Evolutionary conservation across 2,888 invertebrate species (phyloP).

Genomic region (Drosophila flavopinicola): DNA sequence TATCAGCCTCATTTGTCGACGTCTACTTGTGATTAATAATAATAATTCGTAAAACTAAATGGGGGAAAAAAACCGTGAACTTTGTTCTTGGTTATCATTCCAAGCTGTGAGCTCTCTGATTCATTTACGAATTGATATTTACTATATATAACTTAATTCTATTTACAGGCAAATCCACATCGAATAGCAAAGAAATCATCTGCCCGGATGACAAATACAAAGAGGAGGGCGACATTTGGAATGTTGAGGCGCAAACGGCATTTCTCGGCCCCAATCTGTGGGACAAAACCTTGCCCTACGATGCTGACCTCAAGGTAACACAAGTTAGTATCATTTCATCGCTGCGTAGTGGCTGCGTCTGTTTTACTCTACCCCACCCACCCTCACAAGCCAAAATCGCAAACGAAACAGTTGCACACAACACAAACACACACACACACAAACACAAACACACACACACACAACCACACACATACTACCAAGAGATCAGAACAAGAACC

Average conservation of each 20-base stretch:
- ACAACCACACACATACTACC: slow-evolving; percentile 20
- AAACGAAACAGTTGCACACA: slow-evolving; percentile 35
- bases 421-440: slow-evolving; percentile 20
- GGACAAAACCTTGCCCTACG: slow-evolving; percentile 96
- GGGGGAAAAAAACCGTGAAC: not conserved
- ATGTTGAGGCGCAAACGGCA: slow-evolving; percentile 96
- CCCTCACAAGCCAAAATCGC: slow-evolving; percentile 18
- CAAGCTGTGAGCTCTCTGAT: no score
- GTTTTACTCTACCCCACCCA: slow-evolving; percentile 17
- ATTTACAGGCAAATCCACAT: slow-evolving; percentile 87
- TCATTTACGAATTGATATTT: slow-evolving; percentile 16
- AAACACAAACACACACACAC: slow-evolving; percentile 19
- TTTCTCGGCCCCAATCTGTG: slow-evolving; percentile 98
- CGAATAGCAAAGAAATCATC: slow-evolving; percentile 84
- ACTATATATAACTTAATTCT: slow-evolving; percentile 13
- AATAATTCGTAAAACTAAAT: slow-evolving; percentile 4
- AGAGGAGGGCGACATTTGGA: slow-evolving; percentile 94
- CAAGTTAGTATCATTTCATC: slow-evolving; percentile 86
- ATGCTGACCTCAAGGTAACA: slow-evolving; percentile 97
- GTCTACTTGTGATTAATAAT: slow-evolving; percentile 32
- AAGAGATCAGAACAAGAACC: slow-evolving; percentile 8
- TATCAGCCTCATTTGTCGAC: slow-evolving; percentile 34
- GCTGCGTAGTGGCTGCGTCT: slow-evolving; percentile 82
- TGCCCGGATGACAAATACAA: slow-evolving; percentile 87
- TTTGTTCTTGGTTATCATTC: slow-evolving; percentile 26